A percentile compares a stretch with the other conserved stretches of the same genome.
phyloP scores from a whole-genome alignment of 2,888 invertebrate genomes.

The Plusia festucae region DNA sequence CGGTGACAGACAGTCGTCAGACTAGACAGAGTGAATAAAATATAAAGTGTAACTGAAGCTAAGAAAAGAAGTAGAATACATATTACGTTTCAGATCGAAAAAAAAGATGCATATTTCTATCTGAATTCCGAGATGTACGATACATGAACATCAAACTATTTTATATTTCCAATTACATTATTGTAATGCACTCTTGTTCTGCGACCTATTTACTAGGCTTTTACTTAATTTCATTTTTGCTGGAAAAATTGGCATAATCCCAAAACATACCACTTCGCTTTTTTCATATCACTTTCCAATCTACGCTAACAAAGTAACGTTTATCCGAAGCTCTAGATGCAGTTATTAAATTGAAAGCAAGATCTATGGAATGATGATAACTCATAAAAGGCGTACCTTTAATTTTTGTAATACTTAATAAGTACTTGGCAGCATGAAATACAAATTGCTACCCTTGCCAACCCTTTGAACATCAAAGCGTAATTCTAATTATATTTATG shows the following conservation, averaged over 20 bases:
- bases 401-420: too few species aligned
- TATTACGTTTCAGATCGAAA: neutral
- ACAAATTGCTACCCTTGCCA: too few species aligned
- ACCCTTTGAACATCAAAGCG: neutral
- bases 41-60: neutral
- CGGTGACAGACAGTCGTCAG: neutral
- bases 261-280: neutral
- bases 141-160: neutral
- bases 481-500: conserved; percentile 7
- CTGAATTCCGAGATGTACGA: too few species aligned
- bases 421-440: too few species aligned
- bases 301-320: neutral
- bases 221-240: neutral
- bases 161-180: neutral
- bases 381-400: neutral
- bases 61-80: neutral
- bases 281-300: neutral
- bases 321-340: neutral
- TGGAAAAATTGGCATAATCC: neutral
- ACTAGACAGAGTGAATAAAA: neutral
- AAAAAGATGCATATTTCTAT: neutral
- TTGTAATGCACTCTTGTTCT: neutral
- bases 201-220: neutral
- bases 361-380: neutral
- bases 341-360: too few species aligned